Conservation (phyloP, 1,140 invertebrate genomes). For the Drosophila nannoptera region DNA sequence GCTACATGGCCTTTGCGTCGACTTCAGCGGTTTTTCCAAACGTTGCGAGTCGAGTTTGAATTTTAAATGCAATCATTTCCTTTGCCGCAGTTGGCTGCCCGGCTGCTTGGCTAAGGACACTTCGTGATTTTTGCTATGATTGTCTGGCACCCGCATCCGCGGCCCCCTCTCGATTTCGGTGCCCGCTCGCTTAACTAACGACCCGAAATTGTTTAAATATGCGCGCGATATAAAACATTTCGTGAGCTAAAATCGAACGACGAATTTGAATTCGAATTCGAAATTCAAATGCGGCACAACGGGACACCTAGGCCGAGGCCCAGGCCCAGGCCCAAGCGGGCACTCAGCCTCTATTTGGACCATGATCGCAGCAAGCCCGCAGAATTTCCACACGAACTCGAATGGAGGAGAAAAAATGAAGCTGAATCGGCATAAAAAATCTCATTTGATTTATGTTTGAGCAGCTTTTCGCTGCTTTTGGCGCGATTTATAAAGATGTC, state of each 20-base stretch:
- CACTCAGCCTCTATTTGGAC: slow-evolving; percentile 1
- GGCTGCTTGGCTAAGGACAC: slow-evolving; percentile 51
- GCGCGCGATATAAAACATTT: slow-evolving; percentile 61
- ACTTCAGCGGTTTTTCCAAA: slow-evolving; percentile 68
- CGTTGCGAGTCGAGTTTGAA: slow-evolving; percentile 65
- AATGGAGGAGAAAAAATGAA: slow-evolving; percentile 18
- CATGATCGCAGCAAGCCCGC: slow-evolving; percentile 57
- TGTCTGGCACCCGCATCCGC: slow-evolving; percentile 52
- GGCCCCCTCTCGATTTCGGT: slow-evolving; percentile 21
- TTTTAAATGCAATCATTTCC: slow-evolving; percentile 79
- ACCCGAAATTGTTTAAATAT: slow-evolving; percentile 66
- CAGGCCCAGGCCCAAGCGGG: slow-evolving; percentile 13
- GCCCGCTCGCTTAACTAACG: slow-evolving; percentile 53
- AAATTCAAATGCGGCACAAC: slow-evolving; percentile 37
- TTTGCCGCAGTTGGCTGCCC: slow-evolving; percentile 63
- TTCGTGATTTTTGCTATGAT: slow-evolving; percentile 77
- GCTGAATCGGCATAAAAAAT: slow-evolving; percentile 25
- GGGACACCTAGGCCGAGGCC: slow-evolving; percentile 28
- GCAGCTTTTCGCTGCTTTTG: slow-evolving; percentile 36
- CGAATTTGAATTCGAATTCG: slow-evolving; percentile 27
- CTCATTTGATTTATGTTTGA: slow-evolving; percentile 65
- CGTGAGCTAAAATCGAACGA: slow-evolving; percentile 49
- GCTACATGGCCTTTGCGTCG: slow-evolving; percentile 64
- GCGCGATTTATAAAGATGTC: slow-evolving; percentile 75
- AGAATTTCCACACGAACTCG: slow-evolving; percentile 61